Conservation (phyloP, 2,888 invertebrate genomes). For the Erpobdella octoculata region DNA sequence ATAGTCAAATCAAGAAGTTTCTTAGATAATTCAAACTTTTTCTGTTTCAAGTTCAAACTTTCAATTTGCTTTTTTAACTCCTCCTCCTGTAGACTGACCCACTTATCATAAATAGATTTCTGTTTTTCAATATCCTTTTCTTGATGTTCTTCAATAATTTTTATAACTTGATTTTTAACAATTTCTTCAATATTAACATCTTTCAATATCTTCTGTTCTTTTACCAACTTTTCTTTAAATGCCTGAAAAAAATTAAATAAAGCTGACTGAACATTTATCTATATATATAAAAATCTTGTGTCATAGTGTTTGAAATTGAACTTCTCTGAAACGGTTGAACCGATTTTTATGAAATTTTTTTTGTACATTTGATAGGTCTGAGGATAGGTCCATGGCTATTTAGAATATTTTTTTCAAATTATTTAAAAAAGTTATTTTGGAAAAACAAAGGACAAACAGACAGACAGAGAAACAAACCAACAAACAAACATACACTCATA, state of each 20-base stretch:
- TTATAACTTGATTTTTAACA: constrained; percentile 11
- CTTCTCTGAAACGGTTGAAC: too few species aligned
- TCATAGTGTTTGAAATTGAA: too few species aligned
- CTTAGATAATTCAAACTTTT: constrained; percentile 29
- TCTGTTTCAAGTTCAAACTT: constrained; percentile 17
- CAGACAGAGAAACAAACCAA: too few species aligned
- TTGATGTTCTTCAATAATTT: constrained; percentile 3
- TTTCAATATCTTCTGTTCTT: constrained; percentile 12
- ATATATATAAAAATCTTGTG: too few species aligned
- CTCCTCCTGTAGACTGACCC: not conserved
- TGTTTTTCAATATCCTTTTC: constrained; percentile 29
- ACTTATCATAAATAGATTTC: constrained; percentile 16
- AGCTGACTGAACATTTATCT: not conserved
- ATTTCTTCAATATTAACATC: constrained; percentile 25
- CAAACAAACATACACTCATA: too few species aligned
- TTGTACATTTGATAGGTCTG: too few species aligned
- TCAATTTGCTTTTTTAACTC: constrained; percentile 17
- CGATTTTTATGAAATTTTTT: too few species aligned
- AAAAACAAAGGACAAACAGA: too few species aligned
- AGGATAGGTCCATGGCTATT: too few species aligned
- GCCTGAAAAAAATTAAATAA: constrained; percentile 22
- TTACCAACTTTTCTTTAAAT: constrained; percentile 13
- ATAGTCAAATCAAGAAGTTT: constrained; percentile 29
- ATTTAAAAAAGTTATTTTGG: too few species aligned
- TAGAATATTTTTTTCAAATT: too few species aligned